A percentile compares a stretch with the other conserved stretches of the same genome.
Evolutionary conservation across 2,888 invertebrate species (phyloP).

Genomic region (Timema cristinae): DNA sequence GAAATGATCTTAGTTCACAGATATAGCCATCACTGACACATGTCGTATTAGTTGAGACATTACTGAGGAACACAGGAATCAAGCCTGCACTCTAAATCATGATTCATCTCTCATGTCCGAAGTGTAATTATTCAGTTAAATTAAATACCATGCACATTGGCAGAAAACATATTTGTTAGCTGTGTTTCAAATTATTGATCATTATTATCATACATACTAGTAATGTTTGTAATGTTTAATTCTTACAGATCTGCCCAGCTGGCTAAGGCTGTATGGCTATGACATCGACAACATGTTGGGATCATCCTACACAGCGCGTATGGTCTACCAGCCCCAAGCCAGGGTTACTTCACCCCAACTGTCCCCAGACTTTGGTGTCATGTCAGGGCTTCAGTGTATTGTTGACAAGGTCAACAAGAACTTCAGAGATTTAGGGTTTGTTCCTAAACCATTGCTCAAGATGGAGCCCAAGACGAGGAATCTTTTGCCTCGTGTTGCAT

Average conservation of each 20-base stretch:
- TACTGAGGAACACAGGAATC: no score
- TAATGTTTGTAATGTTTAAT: conserved; percentile 18
- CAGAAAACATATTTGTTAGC: neutral
- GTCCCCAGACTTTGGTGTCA: conserved; percentile 84
- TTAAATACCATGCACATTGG: neutral
- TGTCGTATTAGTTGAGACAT: no score
- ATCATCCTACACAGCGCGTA: conserved; percentile 71
- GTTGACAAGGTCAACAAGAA: conserved; percentile 73
- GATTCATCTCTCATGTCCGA: no score
- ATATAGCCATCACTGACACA: no score
- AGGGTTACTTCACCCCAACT: conserved; percentile 74
- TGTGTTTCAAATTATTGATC: conserved; percentile 6
- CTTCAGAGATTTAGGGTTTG: conserved; percentile 79
- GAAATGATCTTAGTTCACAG: no score
- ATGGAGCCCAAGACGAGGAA: conserved; percentile 82
- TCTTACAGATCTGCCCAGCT: conserved; percentile 67
- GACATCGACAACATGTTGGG: conserved; percentile 80
- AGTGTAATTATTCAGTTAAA: no score
- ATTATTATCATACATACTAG: conserved; percentile 4
- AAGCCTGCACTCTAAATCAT: no score
- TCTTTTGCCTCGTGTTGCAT: conserved; percentile 77
- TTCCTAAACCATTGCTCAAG: conserved; percentile 78
- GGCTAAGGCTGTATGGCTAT: conserved; percentile 84
- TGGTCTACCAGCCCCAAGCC: conserved; percentile 75
- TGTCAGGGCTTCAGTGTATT: conserved; percentile 85